phyloP scores from a whole-genome alignment of 2,113 vertebrate genomes.

The Spheniscus mendiculus region DNA sequence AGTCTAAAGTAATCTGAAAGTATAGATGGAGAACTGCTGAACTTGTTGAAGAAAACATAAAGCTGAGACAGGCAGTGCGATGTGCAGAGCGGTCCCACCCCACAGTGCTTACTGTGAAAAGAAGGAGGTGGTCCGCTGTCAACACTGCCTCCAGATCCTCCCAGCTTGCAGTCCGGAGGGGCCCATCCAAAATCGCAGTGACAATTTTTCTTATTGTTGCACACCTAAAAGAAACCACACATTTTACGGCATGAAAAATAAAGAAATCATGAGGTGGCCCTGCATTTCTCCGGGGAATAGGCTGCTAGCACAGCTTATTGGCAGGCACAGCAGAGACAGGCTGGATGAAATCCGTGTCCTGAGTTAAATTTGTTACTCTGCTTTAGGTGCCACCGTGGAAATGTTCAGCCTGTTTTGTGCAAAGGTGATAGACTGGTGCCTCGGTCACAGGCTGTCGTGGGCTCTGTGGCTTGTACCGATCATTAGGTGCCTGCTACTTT shows the following conservation, averaged over 20 bases:
- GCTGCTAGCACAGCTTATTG: too few relatives aligned
- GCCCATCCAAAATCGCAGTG: constrained; percentile 15
- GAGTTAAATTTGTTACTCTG: not conserved
- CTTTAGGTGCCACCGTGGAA: not conserved
- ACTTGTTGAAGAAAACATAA: not conserved
- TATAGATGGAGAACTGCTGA: not conserved
- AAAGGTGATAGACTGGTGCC: not conserved
- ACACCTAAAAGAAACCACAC: not conserved
- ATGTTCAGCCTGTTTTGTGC: not conserved
- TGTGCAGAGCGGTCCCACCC: not conserved
- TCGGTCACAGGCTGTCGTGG: rapidly evolving
- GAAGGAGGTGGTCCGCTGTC: constrained; percentile 8
- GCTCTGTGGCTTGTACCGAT: not conserved
- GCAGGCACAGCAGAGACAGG: not conserved
- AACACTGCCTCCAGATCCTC: constrained; percentile 38
- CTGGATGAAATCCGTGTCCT: not conserved
- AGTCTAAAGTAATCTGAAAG: not conserved
- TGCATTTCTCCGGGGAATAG: not conserved
- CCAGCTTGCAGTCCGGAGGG: not conserved
- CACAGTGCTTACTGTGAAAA: not conserved
- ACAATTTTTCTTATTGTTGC: constrained; percentile 53
- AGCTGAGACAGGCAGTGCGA: not conserved
- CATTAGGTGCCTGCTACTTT: rapidly evolving
- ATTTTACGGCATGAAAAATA: not conserved
- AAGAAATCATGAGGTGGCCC: rapidly evolving